A percentile compares a stretch with the other conserved stretches of the same genome.
phyloP scores from a whole-genome alignment of 2,888 invertebrate genomes.

The Napeogenes inachia region DNA sequence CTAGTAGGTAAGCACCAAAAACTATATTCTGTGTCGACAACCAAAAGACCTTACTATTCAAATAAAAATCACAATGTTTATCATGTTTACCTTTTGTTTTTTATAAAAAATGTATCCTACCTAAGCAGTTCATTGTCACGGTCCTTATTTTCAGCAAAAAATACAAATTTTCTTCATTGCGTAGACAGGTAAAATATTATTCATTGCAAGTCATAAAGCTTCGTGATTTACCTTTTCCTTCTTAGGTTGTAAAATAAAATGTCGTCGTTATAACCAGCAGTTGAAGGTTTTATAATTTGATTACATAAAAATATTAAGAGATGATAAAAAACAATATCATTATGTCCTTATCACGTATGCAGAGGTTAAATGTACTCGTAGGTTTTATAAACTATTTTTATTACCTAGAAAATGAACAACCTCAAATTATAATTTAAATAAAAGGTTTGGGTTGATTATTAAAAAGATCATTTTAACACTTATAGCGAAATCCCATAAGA shows the following conservation, averaged over 20 bases:
- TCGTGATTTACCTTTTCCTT: slow-evolving; percentile 23
- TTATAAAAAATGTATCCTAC: slow-evolving; percentile 31
- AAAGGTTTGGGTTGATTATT: no score
- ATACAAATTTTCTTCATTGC: slow-evolving; percentile 34
- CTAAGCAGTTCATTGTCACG: slow-evolving; percentile 38
- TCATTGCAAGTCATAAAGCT: slow-evolving; percentile 41
- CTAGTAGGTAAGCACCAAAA: no score
- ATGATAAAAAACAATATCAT: background rate
- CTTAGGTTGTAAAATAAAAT: slow-evolving; percentile 16
- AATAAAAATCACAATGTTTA: no score
- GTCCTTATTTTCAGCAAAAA: slow-evolving; percentile 35
- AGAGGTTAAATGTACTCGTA: no score
- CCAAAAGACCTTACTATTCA: background rate
- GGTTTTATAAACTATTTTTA: no score
- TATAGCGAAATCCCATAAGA: no score
- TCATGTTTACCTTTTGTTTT: background rate
- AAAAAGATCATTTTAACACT: no score
- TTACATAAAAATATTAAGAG: background rate
- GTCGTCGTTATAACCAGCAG: slow-evolving; percentile 5
- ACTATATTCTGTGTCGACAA: background rate
- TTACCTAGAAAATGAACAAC: no score
- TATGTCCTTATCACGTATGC: no score
- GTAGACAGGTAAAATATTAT: slow-evolving; percentile 46
- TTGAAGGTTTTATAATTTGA: background rate
- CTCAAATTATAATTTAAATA: no score